Conservation (phyloP, 2,113 vertebrate species). For the Hemibagrus wyckioides region DNA sequence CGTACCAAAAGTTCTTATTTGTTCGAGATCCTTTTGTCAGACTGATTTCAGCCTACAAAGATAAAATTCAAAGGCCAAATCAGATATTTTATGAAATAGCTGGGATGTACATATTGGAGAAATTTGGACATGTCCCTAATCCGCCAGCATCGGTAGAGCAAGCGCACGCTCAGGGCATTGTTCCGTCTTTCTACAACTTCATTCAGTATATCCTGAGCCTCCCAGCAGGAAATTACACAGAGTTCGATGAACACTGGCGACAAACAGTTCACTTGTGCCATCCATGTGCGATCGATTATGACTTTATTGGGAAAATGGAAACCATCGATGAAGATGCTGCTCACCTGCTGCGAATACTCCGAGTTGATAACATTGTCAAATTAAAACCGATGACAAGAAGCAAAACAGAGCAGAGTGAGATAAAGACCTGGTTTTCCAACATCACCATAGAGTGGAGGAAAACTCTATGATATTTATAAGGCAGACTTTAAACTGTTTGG, state of each 20-base stretch:
- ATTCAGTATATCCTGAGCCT: too few species aligned
- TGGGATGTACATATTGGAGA: constrained; percentile 79
- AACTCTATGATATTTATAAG: constrained; percentile 87
- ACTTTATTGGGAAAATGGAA: constrained; percentile 92
- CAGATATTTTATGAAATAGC: constrained; percentile 87
- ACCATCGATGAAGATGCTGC: too few species aligned
- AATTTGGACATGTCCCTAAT: constrained; percentile 69
- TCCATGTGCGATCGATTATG: constrained; percentile 91
- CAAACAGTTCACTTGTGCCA: constrained; percentile 86
- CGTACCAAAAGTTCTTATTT: too few species aligned
- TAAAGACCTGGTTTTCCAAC: constrained; percentile 84
- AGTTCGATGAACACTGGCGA: too few species aligned
- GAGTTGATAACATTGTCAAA: constrained; percentile 78
- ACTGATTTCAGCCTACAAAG: too few species aligned
- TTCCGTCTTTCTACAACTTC: too few species aligned
- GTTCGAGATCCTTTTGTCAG: too few species aligned
- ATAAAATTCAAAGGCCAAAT: constrained; percentile 85
- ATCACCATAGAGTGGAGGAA: constrained; percentile 81
- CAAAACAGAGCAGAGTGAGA: constrained; percentile 85
- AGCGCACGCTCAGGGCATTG: too few species aligned
- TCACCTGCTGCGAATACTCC: constrained; percentile 83
- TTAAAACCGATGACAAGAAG: constrained; percentile 85
- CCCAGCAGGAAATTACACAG: too few species aligned
- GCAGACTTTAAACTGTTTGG: constrained; percentile 91
- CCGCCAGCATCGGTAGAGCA: too few species aligned